Base-by-base conservation (phyloP, 2,888 invertebrate species). In the Dendrolimus pini region DNA sequence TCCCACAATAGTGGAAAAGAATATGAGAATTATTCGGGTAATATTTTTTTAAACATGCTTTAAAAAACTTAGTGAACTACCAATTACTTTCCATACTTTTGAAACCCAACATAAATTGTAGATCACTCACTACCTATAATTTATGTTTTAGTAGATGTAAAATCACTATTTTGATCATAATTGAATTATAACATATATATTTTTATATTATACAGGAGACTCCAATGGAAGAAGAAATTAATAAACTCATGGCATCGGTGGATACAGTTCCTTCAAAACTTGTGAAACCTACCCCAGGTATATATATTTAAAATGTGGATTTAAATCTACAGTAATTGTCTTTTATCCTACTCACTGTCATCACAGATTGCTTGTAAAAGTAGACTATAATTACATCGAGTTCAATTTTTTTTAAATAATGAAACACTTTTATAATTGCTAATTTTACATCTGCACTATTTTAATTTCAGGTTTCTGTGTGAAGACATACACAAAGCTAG, bases 221-320 rank as follows among this genome's bases (percentile, higher is more conserved):
- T 69, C 86, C 92, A 7, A 79, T 92, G 18, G 93, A 94, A 70
- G 92, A 93, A 56, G 93, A 93, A 63, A 78, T 94, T 12, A 92
- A 92, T 61, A 92, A 93, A 69, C 80, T 93, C 53, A 86, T 94
- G 56, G 79, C 88, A 54, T 78, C 82, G 14, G 79, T 86, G 1
- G 86, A 90, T 60, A 75, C 86, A 41, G 76, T 90, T 54, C 93
- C 94, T 41, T 93, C 91, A 2, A 93, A 93, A 75, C 82, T 93
- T 59, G 92, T 95, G 2, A 93, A 93, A 77, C 95, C 95, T 53
- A 88, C 77, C 61, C 94, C 95, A 79, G 95, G 95, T 94, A 89
- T 85, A 68, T 68, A 41, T 54, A 52, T 55, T 13, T 14, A 41
- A 41, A 41, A 30, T 30, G 30, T 3, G 30, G 6, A 30, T 3